A percentile compares a stretch with the other conserved stretches of the same genome.
phyloP scores from a whole-genome alignment of 2,888 invertebrate genomes.

The Chloromyia formosa region DNA sequence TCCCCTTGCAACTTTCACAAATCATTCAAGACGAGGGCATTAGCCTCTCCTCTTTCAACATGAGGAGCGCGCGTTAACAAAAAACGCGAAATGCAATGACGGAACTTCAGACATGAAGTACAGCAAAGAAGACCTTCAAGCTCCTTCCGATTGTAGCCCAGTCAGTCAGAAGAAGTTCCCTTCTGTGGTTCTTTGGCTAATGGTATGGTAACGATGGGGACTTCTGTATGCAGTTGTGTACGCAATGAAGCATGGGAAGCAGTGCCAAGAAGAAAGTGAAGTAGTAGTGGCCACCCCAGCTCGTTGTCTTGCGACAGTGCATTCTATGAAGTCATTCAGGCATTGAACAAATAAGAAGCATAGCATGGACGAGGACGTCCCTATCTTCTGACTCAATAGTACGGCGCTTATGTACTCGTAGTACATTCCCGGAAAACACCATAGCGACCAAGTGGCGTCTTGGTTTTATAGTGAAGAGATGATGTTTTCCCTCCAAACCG shows the following conservation, averaged over 20 bases:
- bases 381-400: not conserved
- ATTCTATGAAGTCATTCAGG: conserved; percentile 29
- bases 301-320: conserved; percentile 23
- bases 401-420: not conserved
- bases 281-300: not conserved
- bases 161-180: not conserved
- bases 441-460: not conserved
- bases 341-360: conserved; percentile 19
- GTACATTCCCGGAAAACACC: too few relatives aligned
- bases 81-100: conserved; percentile 25
- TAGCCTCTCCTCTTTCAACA: conserved; percentile 19
- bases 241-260: conserved; percentile 17
- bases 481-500: conserved; percentile 2
- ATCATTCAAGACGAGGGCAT: conserved; percentile 25
- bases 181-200: not conserved
- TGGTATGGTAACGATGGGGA: not conserved
- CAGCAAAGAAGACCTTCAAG: conserved; percentile 40
- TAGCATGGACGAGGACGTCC: conserved; percentile 3
- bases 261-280: conserved; percentile 9
- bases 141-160: not conserved
- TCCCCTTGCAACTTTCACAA: not conserved
- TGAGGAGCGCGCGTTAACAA: too few relatives aligned
- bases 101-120: conserved; percentile 18
- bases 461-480: not conserved
- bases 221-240: not conserved